Base-by-base conservation (phyloP, 1,140 invertebrate species). In the Orchestia grillus region DNA sequence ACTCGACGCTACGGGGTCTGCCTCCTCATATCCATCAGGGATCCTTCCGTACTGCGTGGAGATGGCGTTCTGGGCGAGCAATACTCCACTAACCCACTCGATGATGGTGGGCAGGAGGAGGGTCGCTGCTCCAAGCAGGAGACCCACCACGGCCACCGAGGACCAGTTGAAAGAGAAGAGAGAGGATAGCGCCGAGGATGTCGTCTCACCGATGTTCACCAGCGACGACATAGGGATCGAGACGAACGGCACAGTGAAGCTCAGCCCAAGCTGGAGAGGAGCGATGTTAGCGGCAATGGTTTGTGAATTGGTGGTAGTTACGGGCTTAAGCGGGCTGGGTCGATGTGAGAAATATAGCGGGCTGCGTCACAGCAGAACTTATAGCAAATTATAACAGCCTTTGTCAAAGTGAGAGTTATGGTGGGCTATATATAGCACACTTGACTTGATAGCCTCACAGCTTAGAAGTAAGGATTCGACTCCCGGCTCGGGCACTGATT, bases 221-320 rank as follows among this genome's bases (percentile, higher is more conserved):
- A 97, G 42, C 40, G 96, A 96, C 0, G 77, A 53, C 45, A 95
- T 96, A 23, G 96, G 96, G 62, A 97, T 97, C 28, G 96, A 97
- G 0, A 97, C 57, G 96, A 97, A 97, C 4, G 96, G 96, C 42
- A 97, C 96, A 36, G 96, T 97, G 96, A 97, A 97, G 88, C 96
- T 97, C 19, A 96, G 87, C 42, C 96, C 96, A 11, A 96, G 95
- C 96, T 96, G 96, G 23, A 23, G 23, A 45, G 36, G 41, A 42
- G 88, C 11, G 88, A 36, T 15, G 11, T 77, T 77, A 23, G 28
- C 11, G 62, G 62, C 36, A 77, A 8, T 19, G 62, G 62, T 8
- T 77, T 77, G 36, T 28, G 62, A 77, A 36, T 77, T 77, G 15
- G 1, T 36, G 28, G 36, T 77, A 19, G 28, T 77, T 8, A 77